phyloP scores from a whole-genome alignment of 2,888 invertebrate species.

The Mimas tiliae region DNA sequence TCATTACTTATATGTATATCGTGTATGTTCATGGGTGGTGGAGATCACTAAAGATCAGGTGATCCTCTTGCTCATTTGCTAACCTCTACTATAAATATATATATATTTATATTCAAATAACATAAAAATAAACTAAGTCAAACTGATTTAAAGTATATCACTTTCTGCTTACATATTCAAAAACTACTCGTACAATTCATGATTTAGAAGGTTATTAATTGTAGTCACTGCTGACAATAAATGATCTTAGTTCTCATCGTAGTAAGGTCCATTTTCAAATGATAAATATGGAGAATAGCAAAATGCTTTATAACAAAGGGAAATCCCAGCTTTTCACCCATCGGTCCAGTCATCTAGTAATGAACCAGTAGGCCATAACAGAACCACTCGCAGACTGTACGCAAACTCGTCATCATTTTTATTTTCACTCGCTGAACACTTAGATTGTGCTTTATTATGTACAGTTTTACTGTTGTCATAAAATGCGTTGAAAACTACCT shows the following conservation, averaged over 20 bases:
- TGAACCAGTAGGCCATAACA: constrained; percentile 60
- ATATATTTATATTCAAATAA: too few relatives aligned
- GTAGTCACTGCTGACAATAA: constrained; percentile 28
- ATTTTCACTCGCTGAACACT: constrained; percentile 63
- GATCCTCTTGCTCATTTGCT: too few relatives aligned
- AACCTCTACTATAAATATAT: too few relatives aligned
- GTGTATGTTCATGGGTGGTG: too few relatives aligned
- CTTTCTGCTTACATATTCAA: background rate
- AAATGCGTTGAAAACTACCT: constrained; percentile 50
- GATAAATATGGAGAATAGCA: constrained; percentile 42
- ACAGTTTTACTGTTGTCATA: constrained; percentile 51
- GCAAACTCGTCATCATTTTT: constrained; percentile 55
- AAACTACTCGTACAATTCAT: background rate
- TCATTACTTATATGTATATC: too few relatives aligned
- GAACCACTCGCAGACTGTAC: constrained; percentile 49
- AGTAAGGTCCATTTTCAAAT: constrained; percentile 32
- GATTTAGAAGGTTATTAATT: constrained; percentile 15
- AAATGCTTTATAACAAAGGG: constrained; percentile 68
- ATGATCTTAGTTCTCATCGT: constrained; percentile 32
- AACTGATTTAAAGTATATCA: background rate
- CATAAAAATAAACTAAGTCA: background rate
- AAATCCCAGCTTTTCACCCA: constrained; percentile 62
- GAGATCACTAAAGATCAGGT: too few relatives aligned
- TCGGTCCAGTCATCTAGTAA: constrained; percentile 73
- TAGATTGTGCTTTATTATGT: constrained; percentile 52